Conservation (phyloP, 2,797 vertebrate species). For the Galaxias olidus region DNA sequence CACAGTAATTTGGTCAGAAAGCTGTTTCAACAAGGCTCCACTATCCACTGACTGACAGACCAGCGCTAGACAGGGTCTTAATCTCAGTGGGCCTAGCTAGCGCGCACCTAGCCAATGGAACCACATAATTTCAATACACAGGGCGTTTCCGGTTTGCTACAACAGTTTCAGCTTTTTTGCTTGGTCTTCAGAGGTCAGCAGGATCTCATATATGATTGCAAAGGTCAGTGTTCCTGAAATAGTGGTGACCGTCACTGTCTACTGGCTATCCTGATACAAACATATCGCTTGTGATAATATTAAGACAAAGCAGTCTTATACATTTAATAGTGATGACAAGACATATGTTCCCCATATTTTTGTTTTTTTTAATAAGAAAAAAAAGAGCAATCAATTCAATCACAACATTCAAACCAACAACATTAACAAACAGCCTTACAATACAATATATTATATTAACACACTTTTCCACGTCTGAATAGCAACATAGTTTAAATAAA, state of each 20-base stretch:
- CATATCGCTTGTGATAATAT: too few relatives aligned
- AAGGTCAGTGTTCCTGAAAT: too few relatives aligned
- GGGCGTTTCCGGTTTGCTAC: too few relatives aligned
- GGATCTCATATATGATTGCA: too few relatives aligned
- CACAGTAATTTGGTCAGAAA: conserved; percentile 57
- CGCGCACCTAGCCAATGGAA: background rate
- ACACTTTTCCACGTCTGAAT: conserved; percentile 64
- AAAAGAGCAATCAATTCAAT: conserved; percentile 64
- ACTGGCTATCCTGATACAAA: too few relatives aligned
- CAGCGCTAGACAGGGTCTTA: too few relatives aligned
- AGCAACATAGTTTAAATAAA: conserved; percentile 77
- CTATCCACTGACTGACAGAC: background rate
- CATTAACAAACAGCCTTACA: conserved; percentile 36
- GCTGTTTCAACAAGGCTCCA: conserved; percentile 64
- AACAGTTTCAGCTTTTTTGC: too few relatives aligned
- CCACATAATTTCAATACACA: conserved; percentile 21
- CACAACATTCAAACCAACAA: conserved; percentile 69
- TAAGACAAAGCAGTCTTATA: too few relatives aligned
- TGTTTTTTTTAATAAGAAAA: conserved; percentile 81
- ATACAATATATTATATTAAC: conserved; percentile 75
- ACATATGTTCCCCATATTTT: conserved; percentile 60
- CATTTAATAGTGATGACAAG: background rate
- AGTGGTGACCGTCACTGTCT: too few relatives aligned
- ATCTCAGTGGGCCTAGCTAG: background rate
- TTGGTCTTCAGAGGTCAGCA: too few relatives aligned